Conservation (phyloP, 2,113 vertebrate species). For the Anser cygnoides region DNA sequence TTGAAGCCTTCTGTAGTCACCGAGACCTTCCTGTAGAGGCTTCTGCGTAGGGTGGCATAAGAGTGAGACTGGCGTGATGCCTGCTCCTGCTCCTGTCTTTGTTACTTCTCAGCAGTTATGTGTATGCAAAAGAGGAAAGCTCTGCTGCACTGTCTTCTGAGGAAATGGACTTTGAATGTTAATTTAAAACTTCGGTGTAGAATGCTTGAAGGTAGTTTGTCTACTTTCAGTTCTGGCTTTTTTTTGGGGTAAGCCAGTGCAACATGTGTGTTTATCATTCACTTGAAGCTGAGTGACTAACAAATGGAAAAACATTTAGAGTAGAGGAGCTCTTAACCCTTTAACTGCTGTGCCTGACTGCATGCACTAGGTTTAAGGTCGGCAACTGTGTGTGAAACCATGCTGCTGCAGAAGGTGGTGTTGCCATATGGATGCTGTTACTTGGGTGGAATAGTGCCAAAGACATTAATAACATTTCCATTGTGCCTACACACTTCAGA, state of each 20-base stretch:
- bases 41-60: neutral
- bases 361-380: neutral
- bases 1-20: neutral
- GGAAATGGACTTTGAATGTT: neutral
- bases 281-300: neutral
- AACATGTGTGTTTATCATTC: neutral
- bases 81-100: neutral
- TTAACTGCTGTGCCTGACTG: neutral
- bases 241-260: neutral
- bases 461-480: conserved; percentile 13
- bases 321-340: neutral
- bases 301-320: neutral
- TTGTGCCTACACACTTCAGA: conserved; percentile 22
- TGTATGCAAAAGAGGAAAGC: neutral
- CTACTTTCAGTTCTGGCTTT: neutral
- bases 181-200: neutral
- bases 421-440: conserved; percentile 35
- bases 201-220: neutral
- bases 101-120: neutral
- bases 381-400: neutral
- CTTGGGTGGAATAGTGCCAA: neutral
- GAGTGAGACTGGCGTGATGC: neutral
- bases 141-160: neutral
- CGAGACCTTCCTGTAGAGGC: neutral
- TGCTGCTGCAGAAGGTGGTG: neutral